phyloP scores from a whole-genome alignment of 2,797 vertebrate genomes.

The Ciconia nigra region DNA sequence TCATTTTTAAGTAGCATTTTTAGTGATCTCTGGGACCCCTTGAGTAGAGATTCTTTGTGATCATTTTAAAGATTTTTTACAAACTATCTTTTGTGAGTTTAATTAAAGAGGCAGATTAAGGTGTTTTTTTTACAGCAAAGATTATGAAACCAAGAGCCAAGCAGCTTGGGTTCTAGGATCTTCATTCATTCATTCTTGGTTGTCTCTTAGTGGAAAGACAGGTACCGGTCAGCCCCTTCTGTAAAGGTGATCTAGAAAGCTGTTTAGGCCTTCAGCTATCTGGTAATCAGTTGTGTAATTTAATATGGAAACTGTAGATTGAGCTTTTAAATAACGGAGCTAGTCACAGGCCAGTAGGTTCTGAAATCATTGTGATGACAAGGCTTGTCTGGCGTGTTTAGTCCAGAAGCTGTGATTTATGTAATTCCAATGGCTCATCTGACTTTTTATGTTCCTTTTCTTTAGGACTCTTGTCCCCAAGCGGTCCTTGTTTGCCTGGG shows the following conservation, averaged over 20 bases:
- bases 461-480: constrained; percentile 76
- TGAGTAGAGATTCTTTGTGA: no score
- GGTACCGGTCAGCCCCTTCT: accelerated
- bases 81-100: background rate
- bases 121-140: background rate
- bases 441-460: background rate
- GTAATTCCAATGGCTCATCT: background rate
- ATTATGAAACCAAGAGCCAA: background rate
- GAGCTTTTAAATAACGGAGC: background rate
- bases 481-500: constrained; percentile 79
- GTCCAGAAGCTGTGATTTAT: background rate
- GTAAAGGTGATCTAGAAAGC: background rate
- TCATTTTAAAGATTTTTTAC: background rate
- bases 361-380: background rate
- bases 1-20: accelerated
- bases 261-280: background rate
- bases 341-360: background rate
- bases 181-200: background rate
- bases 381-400: background rate
- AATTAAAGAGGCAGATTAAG: background rate
- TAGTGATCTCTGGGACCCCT: background rate
- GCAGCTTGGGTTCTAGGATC: background rate
- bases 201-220: background rate
- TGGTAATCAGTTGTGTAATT: background rate
- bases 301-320: accelerated